These are phyloP conservation scores for Zaprionus gabonicus DNA, from an alignment of 1,140 invertebrate genomes.

Conservation along the genomic window DNA sequence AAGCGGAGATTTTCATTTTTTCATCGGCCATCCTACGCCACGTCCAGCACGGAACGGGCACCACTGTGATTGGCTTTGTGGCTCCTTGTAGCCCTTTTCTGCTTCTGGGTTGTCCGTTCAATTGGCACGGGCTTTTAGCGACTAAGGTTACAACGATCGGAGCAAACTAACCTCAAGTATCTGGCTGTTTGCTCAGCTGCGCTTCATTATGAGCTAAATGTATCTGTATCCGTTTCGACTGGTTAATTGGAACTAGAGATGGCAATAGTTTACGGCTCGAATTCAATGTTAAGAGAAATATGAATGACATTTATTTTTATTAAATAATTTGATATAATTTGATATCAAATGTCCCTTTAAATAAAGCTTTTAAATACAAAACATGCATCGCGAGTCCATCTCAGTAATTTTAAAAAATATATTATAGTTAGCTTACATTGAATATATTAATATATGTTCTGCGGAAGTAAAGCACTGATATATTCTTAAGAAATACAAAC, in stretches of 20 bases:
- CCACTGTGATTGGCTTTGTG: slow-evolving; percentile 49
- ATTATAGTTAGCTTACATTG: no score
- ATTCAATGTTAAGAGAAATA: not conserved
- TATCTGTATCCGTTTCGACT: slow-evolving; percentile 67
- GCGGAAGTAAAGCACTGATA: no score
- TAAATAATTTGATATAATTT: no score
- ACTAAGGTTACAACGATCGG: slow-evolving; percentile 69
- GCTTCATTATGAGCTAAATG: slow-evolving; percentile 30
- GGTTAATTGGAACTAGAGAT: slow-evolving; percentile 56
- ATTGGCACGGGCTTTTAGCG: slow-evolving; percentile 67
- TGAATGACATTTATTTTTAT: no score
- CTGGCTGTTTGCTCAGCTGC: slow-evolving; percentile 68
- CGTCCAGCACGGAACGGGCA: not conserved
- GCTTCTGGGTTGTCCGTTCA: not conserved
- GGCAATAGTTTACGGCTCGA: not conserved
- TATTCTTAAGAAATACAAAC: no score
- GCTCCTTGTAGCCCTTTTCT: slow-evolving; percentile 39
- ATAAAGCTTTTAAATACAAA: no score
- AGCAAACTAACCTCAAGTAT: slow-evolving; percentile 62
- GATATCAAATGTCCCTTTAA: no score
- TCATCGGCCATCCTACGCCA: not conserved
- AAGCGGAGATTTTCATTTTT: slow-evolving; percentile 47
- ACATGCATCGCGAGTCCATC: no score
- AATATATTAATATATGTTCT: no score
- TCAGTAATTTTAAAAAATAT: no score